These are phyloP conservation scores for Percina caprodes DNA, from an alignment of 2,113 vertebrate species.

Conservation along the genomic window DNA sequence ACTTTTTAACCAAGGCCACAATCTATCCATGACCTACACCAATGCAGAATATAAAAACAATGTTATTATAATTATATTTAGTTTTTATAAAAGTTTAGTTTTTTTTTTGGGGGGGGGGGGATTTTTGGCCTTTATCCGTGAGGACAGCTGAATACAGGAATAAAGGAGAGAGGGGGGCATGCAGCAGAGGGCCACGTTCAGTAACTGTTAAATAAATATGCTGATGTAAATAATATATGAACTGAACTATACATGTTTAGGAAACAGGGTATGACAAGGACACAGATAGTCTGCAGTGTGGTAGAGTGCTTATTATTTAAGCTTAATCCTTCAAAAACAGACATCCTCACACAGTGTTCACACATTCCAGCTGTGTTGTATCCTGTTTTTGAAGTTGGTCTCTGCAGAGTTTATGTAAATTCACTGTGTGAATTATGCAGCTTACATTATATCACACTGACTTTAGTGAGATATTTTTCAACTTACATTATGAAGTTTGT, in stretches of 20 bases:
- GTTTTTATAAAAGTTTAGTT: too few relatives aligned
- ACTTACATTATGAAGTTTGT: background rate
- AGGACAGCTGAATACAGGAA: too few relatives aligned
- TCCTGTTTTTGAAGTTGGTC: background rate
- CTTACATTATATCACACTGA: background rate
- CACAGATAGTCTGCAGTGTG: background rate
- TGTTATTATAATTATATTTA: background rate
- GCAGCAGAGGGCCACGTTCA: too few relatives aligned
- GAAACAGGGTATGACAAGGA: background rate
- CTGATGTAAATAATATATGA: background rate
- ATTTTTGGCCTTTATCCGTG: too few relatives aligned
- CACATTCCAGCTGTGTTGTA: background rate
- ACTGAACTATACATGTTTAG: background rate
- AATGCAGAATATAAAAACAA: background rate
- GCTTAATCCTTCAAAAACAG: background rate
- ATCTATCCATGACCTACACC: background rate
- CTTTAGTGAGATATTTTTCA: background rate
- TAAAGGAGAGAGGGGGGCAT: too few relatives aligned
- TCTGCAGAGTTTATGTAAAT: background rate
- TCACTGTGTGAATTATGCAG: background rate
- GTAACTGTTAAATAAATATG: background rate
- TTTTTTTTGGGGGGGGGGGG: too few relatives aligned
- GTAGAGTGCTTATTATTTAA: background rate
- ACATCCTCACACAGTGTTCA: background rate
- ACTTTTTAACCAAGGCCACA: background rate